A percentile compares a stretch with the other conserved stretches of the same genome.
These are phyloP conservation scores for Amiota communis DNA, from an alignment of 2,888 invertebrate species.

Conservation along the genomic window DNA sequence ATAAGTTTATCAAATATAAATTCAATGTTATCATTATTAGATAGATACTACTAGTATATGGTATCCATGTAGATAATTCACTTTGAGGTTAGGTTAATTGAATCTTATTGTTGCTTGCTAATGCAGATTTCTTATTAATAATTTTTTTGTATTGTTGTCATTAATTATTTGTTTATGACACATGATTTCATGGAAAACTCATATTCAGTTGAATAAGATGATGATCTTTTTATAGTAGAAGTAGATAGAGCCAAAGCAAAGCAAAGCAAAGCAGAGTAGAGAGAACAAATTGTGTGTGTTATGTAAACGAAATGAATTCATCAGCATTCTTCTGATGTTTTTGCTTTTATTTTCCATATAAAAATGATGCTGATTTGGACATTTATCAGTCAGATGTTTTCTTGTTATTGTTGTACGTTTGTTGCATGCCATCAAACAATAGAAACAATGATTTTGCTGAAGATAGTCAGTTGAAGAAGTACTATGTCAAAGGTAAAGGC, in stretches of 20 bases:
- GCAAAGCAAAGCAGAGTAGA: background rate
- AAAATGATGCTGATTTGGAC: background rate
- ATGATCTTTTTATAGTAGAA: too few species aligned
- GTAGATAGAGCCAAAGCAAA: conserved; percentile 24
- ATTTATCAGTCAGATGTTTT: background rate
- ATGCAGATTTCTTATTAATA: conserved; percentile 20
- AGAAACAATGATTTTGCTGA: too few species aligned
- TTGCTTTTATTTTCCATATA: background rate
- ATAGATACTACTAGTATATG: too few species aligned
- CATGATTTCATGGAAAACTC: too few species aligned
- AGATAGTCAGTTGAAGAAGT: too few species aligned
- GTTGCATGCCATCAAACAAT: conserved; percentile 11
- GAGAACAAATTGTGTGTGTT: conserved; percentile 41
- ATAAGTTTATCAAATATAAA: too few species aligned
- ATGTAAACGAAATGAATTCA: conserved; percentile 50
- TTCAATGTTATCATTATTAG: too few species aligned
- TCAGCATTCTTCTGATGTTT: background rate
- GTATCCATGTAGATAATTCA: too few species aligned
- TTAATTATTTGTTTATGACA: too few species aligned
- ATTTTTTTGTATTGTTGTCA: background rate
- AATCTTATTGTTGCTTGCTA: conserved; percentile 21
- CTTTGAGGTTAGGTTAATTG: conserved; percentile 55
- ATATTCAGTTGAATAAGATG: too few species aligned
- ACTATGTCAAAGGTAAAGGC: too few species aligned
- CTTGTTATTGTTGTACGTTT: background rate